Percentiles rank a stretch among this genome's conserved stretches.
Conservation (phyloP, 2,113 vertebrate genomes). For the Gymnobelideus leadbeateri region DNA sequence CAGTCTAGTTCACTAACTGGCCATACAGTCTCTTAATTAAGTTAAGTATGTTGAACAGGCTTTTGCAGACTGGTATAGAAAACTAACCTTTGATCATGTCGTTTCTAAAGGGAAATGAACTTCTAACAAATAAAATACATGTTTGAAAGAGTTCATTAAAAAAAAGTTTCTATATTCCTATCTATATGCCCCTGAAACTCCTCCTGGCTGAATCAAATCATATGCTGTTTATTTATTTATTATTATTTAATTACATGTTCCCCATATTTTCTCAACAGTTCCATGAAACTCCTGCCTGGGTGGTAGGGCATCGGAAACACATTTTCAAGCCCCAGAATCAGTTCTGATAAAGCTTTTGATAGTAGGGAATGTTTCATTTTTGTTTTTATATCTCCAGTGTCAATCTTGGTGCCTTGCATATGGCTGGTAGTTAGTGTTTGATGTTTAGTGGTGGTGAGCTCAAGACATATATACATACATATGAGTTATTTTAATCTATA, state of each 20-base stretch:
- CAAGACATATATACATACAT: neutral
- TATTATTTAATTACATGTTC: no score
- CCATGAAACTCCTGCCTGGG: neutral
- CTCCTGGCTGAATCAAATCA: neutral
- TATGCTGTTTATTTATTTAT: neutral
- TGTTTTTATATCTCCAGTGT: neutral
- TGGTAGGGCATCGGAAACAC: neutral
- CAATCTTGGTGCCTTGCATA: neutral
- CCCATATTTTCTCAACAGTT: neutral
- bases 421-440: neutral
- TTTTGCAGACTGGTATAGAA: neutral
- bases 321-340: neutral
- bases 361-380: neutral
- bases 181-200: neutral
- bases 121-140: neutral
- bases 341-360: neutral
- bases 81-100: neutral
- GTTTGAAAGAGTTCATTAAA: neutral
- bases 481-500: neutral
- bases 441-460: neutral
- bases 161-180: neutral
- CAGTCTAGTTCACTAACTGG: neutral
- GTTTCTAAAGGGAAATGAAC: neutral
- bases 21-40: neutral
- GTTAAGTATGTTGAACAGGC: neutral